Evolutionary conservation across 2,888 invertebrate genomes (phyloP), one percentile per base, ranked within the genome.

Genomic region (Protophormia terraenovae): DNA sequence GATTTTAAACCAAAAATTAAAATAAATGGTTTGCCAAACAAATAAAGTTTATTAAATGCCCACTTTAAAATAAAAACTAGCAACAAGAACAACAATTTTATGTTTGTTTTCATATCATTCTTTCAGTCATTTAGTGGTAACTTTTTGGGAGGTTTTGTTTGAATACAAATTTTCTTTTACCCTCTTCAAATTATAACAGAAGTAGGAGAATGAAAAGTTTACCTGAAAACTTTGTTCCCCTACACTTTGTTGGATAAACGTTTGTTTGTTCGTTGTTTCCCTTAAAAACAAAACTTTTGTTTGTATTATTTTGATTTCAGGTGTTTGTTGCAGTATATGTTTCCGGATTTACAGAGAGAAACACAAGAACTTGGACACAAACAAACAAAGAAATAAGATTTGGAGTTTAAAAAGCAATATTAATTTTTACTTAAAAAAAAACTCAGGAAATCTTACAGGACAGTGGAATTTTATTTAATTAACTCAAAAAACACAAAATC

Each of bases 171-270:
- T 60, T 60, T 5, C 35, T 73, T 71, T 14, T 38, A n/a, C n/a
- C n/a, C n/a, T n/a, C n/a, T 3, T n/a, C 16, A 32, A 38, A n/a
- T n/a, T n/a, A n/a, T 62, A 67, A 75, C 47, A 27, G 38, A 67
- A 50, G n/a, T 45, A 19, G 24, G 5, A 64, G 14, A 55, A 32
- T 10, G 35, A 35, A 82, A 83, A 83, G 47, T 83, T 83, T 77
- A 55, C 55, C 62, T 53, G 64, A 10, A 45, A 64, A 82, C 55
- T 76, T 64, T 76, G 45, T 64, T 81, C 27, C 67, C 78, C 81
- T 16, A 72, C 78, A 82, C 73, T 85, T 81, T 81, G 69, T 78
- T 58, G 62, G 45, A 82, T 71, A 69, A 82, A 78, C 78, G 62
- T 82, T 85, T 76, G 75, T 60, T 80, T 41, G 55, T 64, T 64